phyloP scores from a whole-genome alignment of 2,797 vertebrate species.

The Neosalanx taihuensis region DNA sequence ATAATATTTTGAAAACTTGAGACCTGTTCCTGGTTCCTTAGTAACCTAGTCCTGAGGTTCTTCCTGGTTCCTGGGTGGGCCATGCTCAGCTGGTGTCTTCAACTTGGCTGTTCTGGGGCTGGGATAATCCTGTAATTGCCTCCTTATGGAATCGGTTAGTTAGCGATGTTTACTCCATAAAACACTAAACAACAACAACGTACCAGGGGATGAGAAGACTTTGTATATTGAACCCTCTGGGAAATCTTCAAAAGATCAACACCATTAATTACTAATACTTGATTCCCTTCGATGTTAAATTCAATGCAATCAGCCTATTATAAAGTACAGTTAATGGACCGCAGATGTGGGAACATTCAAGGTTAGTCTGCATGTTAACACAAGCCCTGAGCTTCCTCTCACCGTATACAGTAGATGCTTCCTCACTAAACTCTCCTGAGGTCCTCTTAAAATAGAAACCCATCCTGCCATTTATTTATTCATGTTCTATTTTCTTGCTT shows the following conservation, averaged over 20 bases:
- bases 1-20: too few species aligned
- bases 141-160: conserved; percentile 47
- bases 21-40: too few species aligned
- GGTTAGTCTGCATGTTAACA: not conserved
- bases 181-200: conserved; percentile 36
- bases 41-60: too few species aligned
- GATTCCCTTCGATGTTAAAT: conserved; percentile 24
- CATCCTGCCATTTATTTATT: conserved; percentile 28
- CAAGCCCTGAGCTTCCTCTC: too few species aligned
- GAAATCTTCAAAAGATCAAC: conserved; percentile 58
- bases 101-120: not conserved
- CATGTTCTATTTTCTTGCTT: not conserved
- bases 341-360: not conserved
- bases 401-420: too few species aligned
- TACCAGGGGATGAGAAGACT: conserved; percentile 45
- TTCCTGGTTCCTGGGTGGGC: too few species aligned
- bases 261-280: conserved; percentile 52
- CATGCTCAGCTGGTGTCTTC: not conserved
- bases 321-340: not conserved
- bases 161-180: conserved; percentile 52
- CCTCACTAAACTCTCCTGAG: too few species aligned
- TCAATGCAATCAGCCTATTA: not conserved
- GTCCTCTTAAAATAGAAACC: not conserved
- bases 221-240: conserved; percentile 36
- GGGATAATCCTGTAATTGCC: conserved; percentile 27